Percentiles rank a stretch among this genome's conserved stretches.
phyloP scores from a whole-genome alignment of 2,113 vertebrate species.

The Castor canadensis region DNA sequence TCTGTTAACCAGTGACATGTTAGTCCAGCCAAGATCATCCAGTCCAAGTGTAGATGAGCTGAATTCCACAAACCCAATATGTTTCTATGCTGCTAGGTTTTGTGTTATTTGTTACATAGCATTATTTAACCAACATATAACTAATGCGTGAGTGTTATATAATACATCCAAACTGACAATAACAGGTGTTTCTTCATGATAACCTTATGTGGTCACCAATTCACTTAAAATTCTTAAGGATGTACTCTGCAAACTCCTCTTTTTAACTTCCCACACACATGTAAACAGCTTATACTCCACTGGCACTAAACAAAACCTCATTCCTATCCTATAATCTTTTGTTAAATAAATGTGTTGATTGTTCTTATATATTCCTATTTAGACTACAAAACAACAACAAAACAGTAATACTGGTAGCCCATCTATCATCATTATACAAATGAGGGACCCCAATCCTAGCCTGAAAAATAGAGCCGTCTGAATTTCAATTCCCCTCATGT shows the following conservation, averaged over 20 bases:
- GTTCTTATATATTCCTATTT: background rate
- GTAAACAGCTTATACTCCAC: background rate
- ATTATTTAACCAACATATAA: background rate
- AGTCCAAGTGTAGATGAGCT: background rate
- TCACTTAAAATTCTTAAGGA: background rate
- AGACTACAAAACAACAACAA: background rate
- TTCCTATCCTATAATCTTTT: background rate
- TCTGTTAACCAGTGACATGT: background rate
- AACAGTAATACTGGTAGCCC: background rate
- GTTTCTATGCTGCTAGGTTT: background rate
- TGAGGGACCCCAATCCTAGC: background rate
- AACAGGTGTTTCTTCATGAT: background rate
- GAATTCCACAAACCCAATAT: background rate
- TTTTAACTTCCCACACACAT: background rate
- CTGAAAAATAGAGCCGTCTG: background rate
- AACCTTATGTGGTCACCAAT: background rate
- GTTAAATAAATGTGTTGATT: background rate
- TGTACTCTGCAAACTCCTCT: background rate
- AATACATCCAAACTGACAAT: constrained; percentile 19
- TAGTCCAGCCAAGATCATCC: background rate
- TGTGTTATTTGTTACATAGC: background rate
- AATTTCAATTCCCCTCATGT: background rate
- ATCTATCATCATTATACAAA: background rate
- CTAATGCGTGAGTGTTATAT: background rate
- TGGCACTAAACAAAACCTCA: background rate